A percentile compares a stretch with the other conserved stretches of the same genome.
Conservation (phyloP, 2,113 vertebrate genomes). For the Anguilla rostrata region DNA sequence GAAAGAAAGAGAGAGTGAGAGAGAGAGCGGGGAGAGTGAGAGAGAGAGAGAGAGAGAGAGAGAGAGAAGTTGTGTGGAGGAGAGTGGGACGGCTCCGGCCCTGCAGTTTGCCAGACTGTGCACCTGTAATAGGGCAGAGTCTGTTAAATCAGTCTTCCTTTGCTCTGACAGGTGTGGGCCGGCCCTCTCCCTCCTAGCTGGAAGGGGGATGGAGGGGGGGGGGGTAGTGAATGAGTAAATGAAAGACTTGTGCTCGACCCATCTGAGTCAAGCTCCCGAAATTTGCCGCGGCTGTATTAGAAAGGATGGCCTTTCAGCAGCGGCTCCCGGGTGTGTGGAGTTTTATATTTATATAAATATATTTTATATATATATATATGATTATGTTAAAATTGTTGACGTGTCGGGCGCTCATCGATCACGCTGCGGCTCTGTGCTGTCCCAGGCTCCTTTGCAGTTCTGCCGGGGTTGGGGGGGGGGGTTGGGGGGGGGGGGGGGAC, state of each 20-base stretch:
- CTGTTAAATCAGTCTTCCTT: constrained; percentile 7
- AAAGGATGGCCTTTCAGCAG: too few relatives aligned
- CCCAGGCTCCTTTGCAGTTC: too few relatives aligned
- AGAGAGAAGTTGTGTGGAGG: background rate
- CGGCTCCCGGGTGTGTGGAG: background rate
- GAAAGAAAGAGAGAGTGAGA: too few relatives aligned
- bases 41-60: background rate
- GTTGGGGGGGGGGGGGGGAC: too few relatives aligned
- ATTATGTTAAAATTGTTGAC: too few relatives aligned
- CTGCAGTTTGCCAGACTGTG: background rate
- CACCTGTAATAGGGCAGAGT: background rate
- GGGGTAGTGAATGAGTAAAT: background rate
- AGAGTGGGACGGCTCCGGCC: background rate
- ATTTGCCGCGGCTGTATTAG: too few relatives aligned
- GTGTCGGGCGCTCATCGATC: too few relatives aligned
- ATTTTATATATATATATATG: background rate
- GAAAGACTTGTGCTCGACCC: too few relatives aligned
- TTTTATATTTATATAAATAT: background rate
- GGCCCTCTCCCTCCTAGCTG: background rate
- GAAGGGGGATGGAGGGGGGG: background rate
- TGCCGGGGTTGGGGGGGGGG: too few relatives aligned
- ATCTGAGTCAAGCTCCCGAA: too few relatives aligned
- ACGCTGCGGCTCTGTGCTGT: too few relatives aligned
- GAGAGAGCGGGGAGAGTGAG: background rate
- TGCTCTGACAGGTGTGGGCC: background rate